Percentiles rank a stretch among this genome's conserved stretches.
Conservation (phyloP, 2,888 invertebrate genomes). For the Drosophila aldrichi region DNA sequence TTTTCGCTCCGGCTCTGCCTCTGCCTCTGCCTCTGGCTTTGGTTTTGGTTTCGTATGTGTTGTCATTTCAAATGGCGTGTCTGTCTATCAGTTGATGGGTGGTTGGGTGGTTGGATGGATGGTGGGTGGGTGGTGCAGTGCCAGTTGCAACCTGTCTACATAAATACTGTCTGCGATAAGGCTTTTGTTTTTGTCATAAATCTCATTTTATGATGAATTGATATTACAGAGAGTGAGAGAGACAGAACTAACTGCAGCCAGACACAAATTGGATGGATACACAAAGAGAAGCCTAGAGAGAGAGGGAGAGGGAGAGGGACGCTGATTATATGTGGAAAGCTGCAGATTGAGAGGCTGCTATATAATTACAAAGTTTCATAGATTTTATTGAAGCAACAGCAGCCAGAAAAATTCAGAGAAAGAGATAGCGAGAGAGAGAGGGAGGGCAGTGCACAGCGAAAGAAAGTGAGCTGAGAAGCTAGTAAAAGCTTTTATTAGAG, state of each 20-base stretch:
- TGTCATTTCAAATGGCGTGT: conserved; percentile 74
- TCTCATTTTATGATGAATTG: conserved; percentile 85
- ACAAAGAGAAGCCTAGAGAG: conserved; percentile 10
- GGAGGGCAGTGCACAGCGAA: too few species aligned
- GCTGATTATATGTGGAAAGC: conserved; percentile 42
- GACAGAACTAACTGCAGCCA: conserved; percentile 61
- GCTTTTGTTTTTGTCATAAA: conserved; percentile 85
- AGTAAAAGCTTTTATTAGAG: conserved; percentile 3
- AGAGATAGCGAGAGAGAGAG: background rate
- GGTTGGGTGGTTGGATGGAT: background rate
- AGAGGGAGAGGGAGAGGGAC: background rate
- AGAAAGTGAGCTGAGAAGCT: background rate
- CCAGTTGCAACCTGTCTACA: conserved; percentile 80
- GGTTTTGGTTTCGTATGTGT: conserved; percentile 31
- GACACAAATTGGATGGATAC: conserved; percentile 69
- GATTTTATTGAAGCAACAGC: background rate
- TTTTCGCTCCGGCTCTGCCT: background rate
- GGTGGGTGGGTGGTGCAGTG: conserved; percentile 13
- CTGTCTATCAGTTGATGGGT: conserved; percentile 59
- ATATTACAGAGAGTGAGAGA: conserved; percentile 60
- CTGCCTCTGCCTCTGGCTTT: background rate
- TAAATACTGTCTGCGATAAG: conserved; percentile 83
- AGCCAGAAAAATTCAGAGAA: background rate
- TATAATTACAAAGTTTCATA: conserved; percentile 43
- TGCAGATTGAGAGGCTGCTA: conserved; percentile 36